Percentiles rank a stretch among this genome's conserved stretches.
Evolutionary conservation across 1,140 invertebrate genomes (phyloP).

Genomic region (Medauroidea extradentata): DNA sequence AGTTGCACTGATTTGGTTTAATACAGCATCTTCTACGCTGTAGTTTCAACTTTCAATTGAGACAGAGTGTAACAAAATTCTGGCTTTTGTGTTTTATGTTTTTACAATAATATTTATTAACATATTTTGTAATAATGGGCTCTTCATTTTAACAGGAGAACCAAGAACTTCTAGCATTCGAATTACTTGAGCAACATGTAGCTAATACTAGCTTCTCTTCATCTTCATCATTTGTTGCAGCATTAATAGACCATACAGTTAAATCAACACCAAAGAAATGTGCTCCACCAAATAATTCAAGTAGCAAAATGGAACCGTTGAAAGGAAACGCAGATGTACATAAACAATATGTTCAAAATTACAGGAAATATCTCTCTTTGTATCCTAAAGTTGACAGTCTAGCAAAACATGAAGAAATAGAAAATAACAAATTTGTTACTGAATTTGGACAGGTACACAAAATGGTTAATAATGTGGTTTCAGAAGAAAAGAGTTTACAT

Average conservation of each 20-base stretch:
- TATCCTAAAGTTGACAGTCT: constrained; percentile 6
- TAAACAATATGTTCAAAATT: constrained; percentile 25
- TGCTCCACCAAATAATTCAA: constrained; percentile 39
- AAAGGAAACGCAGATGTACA: constrained; percentile 39
- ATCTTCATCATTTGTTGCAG: constrained; percentile 57
- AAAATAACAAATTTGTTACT: neutral
- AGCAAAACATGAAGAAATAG: constrained; percentile 11
- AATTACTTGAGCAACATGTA: constrained; percentile 63
- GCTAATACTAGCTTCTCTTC: constrained; percentile 66
- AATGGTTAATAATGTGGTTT: constrained; percentile 12
- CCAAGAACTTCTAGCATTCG: constrained; percentile 63
- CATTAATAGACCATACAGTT: constrained; percentile 47
- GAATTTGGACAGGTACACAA: constrained; percentile 3
- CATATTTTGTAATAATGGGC: too few relatives aligned
- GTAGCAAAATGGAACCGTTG: too few relatives aligned
- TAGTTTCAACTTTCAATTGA: too few relatives aligned
- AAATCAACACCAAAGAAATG: constrained; percentile 46
- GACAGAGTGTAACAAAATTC: too few relatives aligned
- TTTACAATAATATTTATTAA: too few relatives aligned
- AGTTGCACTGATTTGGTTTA: too few relatives aligned
- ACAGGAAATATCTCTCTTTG: constrained; percentile 8
- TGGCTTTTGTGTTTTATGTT: too few relatives aligned
- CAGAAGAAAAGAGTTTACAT: constrained; percentile 31
- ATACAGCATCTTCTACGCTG: too few relatives aligned
- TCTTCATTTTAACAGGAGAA: constrained; percentile 46